Percentiles rank a stretch among this genome's conserved stretches.
Conservation (phyloP, 2,888 invertebrate species). For the Cosmorhoe ocellata region DNA sequence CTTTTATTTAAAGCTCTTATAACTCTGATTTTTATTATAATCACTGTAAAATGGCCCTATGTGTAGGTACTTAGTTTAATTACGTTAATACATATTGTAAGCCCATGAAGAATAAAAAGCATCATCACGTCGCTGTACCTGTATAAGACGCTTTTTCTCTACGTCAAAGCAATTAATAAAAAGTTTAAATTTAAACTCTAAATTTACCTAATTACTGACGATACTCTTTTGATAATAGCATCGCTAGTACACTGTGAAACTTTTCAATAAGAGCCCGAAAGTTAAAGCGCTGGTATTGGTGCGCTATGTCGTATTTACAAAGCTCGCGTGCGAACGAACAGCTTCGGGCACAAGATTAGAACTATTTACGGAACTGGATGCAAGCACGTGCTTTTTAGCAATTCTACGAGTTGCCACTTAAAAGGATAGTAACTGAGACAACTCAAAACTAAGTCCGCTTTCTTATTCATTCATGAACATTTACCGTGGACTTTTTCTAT, state of each 20-base stretch:
- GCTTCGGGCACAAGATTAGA: conserved; percentile 64
- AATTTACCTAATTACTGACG: too few species aligned
- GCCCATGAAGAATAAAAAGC: too few species aligned
- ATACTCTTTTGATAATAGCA: too few species aligned
- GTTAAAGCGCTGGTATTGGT: conserved; percentile 6
- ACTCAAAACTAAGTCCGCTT: conserved; percentile 44
- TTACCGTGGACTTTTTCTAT: conserved; percentile 38
- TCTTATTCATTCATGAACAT: conserved; percentile 52
- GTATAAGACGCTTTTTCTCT: too few species aligned
- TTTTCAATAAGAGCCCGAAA: not conserved
- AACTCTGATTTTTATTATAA: too few species aligned
- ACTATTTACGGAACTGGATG: conserved; percentile 65
- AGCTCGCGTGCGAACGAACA: conserved; percentile 41
- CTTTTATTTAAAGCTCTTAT: too few species aligned
- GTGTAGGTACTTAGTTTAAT: too few species aligned
- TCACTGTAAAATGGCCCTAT: too few species aligned
- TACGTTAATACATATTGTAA: too few species aligned
- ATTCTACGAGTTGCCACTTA: conserved; percentile 55
- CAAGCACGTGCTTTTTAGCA: conserved; percentile 71
- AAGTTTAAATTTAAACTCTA: too few species aligned
- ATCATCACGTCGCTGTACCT: too few species aligned
- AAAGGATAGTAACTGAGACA: conserved; percentile 54
- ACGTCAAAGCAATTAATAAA: too few species aligned
- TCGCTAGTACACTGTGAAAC: not conserved
- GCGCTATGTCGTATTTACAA: conserved; percentile 18